Base-by-base conservation (phyloP, 2,797 vertebrate genomes). In the Crenuchus spilurus region DNA sequence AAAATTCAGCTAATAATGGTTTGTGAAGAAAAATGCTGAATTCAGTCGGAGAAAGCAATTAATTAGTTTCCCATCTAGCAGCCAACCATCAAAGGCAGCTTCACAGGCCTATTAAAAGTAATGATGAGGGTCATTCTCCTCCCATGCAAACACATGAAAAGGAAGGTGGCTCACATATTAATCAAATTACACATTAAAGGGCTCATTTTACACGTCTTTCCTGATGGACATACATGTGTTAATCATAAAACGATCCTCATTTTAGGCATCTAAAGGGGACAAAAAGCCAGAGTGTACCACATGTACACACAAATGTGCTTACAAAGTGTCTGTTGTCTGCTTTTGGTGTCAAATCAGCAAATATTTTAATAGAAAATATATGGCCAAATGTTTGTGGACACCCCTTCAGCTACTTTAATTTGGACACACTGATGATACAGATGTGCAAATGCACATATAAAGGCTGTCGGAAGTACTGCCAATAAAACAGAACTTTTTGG, bases 161-260 rank as follows among this genome's bases (percentile, higher is more conserved):
- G 37, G n/a, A 46, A 13, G 52, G 26, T 44, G 67, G 1, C 9
- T 55, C 22, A 39, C 35, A 68, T 16, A 62, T 51, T 70, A n/a
- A 54, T 63, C 51, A 30, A 63, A 63, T 70, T 48, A 55, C 61
- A 70, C 35, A 55, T 62, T 51, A 49, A 64, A 46, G 26, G 24
- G 44, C 42, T 51, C 4, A 6, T 42, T 68, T 54, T 61, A 33
- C 60, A 30, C 30, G 13, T 48, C 39, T 51, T 20, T 55, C n/a
- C 5, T 22, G 10, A 7, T 9, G 6, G 3, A 24, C 58, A 62
- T 9, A 42, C 18, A 62, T 42, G 11, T 2, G 16, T 4, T 61
- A 14, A 41, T 61, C 33, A 24, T 11, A 39, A 18, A 24, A 24
- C 18, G n/a, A n/a, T n/a, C n/a, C n/a, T n/a, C n/a, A n/a, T n/a